Percentiles rank a stretch among this genome's conserved stretches.
phyloP scores from a whole-genome alignment of 2,888 invertebrate genomes.

The Plebejus anna region DNA sequence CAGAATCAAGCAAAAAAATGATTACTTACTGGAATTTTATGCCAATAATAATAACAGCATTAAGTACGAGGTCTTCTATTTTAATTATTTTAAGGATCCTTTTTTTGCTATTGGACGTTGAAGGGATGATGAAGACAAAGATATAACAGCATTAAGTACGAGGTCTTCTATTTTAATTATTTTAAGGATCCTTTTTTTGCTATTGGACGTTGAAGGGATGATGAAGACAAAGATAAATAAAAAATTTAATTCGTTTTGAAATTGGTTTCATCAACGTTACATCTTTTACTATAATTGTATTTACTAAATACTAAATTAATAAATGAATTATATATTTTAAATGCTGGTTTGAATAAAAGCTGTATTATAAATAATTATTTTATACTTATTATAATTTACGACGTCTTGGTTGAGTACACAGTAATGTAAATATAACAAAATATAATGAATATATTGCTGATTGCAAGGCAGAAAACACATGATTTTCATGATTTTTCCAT shows the following conservation, averaged over 20 bases:
- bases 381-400: no score
- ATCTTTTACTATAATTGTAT: neutral
- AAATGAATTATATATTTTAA: neutral
- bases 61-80: slow-evolving; percentile 1
- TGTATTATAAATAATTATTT: no score
- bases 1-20: neutral
- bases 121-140: neutral
- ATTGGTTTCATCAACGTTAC: neutral
- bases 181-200: neutral
- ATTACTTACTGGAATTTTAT: neutral
- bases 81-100: neutral
- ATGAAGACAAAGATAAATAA: neutral
- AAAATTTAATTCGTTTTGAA: neutral
- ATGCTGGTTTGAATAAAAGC: no score
- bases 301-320: neutral
- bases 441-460: neutral
- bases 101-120: neutral
- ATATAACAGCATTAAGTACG: neutral
- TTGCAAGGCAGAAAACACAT: neutral
- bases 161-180: slow-evolving; percentile 6
- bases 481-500: neutral
- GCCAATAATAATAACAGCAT: neutral
- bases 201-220: neutral
- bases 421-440: no score
- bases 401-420: no score